Evolutionary conservation across 2,113 vertebrate genomes (phyloP), one percentile per base, ranked within the genome.

Genomic region (Apodemus sylvaticus): DNA sequence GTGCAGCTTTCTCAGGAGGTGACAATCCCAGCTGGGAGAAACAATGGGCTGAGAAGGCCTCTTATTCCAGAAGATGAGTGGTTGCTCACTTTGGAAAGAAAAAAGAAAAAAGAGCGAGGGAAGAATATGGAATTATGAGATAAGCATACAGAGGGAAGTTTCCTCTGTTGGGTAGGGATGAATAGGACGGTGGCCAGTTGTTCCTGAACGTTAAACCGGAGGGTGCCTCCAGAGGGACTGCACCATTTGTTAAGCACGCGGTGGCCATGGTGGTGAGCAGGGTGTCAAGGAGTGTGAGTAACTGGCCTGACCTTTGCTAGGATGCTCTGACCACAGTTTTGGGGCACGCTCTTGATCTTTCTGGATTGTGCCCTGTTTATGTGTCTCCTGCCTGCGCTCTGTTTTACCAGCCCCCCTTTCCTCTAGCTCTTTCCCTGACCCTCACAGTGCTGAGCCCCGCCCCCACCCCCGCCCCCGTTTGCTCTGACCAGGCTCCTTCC

Each of bases 281-380:
- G 34, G 34, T 70, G 68, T 36, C 70, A 70, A 45, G 78, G 51
- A 36, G 9, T 13, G 20, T 86, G 85, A 48, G 16, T 77, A 36
- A 81, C 34, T 16, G 51, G 70, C 42, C 36, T n/a, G 42, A 55
- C 51, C 53, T 87, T 91, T 64, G 62, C 78, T 51, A 70, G 85
- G 58, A 77, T 11, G 45, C 3, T 66, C 1, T 0, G 88, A 39
- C 76, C 92, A 42, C 79, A 53, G 87, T 68, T 91, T 97, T 73
- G 94, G 88, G 60, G 74, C 77, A 93, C 12, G 0, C 20, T 74
- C 79, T 85, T 91, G 64, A 34, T 58, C 19, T 39, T 62, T 91
- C 78, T 87, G 87, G 95, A 97, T 88, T 10, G 78, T 93, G 86
- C 96, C 90, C 92, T 94, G 71, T 95, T 89, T 64, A 86, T 89